Evolutionary conservation across 2,888 invertebrate genomes (phyloP).

Genomic region (Lasioglossum oenotherae): DNA sequence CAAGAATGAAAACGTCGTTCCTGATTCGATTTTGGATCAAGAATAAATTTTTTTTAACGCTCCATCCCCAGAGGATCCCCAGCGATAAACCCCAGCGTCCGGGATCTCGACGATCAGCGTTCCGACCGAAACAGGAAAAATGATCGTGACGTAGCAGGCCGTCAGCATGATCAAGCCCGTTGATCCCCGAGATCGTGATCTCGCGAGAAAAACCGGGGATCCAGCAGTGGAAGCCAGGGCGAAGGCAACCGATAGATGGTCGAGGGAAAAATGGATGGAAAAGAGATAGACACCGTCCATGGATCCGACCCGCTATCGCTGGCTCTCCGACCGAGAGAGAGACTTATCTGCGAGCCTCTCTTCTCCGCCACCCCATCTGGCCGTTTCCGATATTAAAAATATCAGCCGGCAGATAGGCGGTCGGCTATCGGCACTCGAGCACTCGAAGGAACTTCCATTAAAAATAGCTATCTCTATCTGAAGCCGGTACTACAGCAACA

Average conservation of each 20-base stretch:
- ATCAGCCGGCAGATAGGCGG: conserved; percentile 76
- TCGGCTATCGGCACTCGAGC: conserved; percentile 75
- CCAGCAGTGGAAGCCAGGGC: not conserved
- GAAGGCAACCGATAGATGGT: conserved; percentile 14
- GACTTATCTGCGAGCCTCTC: conserved; percentile 63
- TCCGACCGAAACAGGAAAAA: not conserved
- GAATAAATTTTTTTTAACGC: not conserved
- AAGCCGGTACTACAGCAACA: conserved; percentile 72
- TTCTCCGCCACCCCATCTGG: conserved; percentile 65
- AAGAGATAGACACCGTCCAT: conserved; percentile 61
- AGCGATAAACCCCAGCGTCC: not conserved
- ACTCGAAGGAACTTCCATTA: conserved; percentile 78
- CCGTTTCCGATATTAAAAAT: conserved; percentile 81
- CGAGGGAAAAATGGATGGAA: conserved; percentile 57
- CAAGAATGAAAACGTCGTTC: not conserved
- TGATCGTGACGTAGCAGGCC: not conserved
- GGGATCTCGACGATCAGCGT: not conserved
- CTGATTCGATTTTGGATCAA: too few species aligned
- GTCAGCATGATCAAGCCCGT: not conserved
- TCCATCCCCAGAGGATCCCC: not conserved
- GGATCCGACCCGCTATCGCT: conserved; percentile 58
- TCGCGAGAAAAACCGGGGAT: conserved; percentile 19
- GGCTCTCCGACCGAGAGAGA: conserved; percentile 65
- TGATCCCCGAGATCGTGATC: not conserved
- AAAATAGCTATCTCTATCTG: conserved; percentile 82